Evolutionary conservation across 2,888 invertebrate genomes (phyloP), one percentile per base, ranked within the genome.

Genomic region (Polietes domitor): DNA sequence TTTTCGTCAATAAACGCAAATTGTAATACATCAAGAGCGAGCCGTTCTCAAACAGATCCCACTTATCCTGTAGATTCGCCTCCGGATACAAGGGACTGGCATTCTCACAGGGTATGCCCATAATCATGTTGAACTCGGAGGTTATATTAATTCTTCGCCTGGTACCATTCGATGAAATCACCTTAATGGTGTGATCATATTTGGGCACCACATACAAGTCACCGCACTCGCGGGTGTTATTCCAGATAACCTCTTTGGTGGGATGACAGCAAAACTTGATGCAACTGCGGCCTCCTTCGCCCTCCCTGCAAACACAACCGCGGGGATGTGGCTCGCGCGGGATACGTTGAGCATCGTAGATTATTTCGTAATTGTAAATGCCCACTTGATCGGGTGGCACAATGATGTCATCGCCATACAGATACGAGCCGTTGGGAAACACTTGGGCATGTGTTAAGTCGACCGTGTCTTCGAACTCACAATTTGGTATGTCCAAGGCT

Each of bases 81-180:
- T 89, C 87, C 3, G 91, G 91, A 43, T 79, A 55, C 65, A 91
- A 80, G 0, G 88, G 85, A 58, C 89, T 91, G 87, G 89, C 89
- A 10, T 75, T 75, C 0, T 63, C 32, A 24, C 88, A 88, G 1
- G 87, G 87, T 26, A 82, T 70, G 0, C 88, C 87, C 26, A 75
- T 74, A 12, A 68, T 15, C 41, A 41, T 17, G 15, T 24, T 43
- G 15, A 68, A 68, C 12, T 68, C 41, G 21, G 43, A 43, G 19
- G 41, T 68, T 68, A 68, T 21, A 24, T 68, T 43, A 10, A 24
- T 43, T 26, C 28, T 28, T 12, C 37, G 41, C 0, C 37, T 19
- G 0, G 68, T 21, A 5, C 77, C 82, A 70, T 82, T 77, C 9
- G 32, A 19, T 15, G 68, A 17, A 0, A 73, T 82, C 9, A 82